Base-by-base conservation (phyloP, 2,888 invertebrate genomes). In the Drosophila mettleri region DNA sequence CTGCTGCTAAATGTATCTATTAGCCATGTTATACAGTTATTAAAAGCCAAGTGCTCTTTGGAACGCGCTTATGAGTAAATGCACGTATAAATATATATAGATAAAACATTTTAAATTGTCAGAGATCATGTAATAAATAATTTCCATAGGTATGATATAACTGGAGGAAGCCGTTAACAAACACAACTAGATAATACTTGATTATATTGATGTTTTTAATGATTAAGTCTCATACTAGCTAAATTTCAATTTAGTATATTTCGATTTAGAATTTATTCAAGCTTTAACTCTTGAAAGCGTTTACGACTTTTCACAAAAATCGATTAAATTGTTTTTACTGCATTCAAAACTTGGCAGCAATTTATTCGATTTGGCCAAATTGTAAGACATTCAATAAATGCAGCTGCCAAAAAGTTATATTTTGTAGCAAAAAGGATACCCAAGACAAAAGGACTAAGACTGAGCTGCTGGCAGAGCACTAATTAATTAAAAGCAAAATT, bases 401-500 rank as follows among this genome's bases (percentile, higher is more conserved):
- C 74, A 80, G 55, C 69, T 81, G 87, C 81, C 81, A 81, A 74
- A 78, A 84, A 62, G 46, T 74, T 77, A 16, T 31, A 27, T 38
- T 33, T 18, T 36, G 29, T 20, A 10, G 41, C 36, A 18, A 45
- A 45, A 27, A 29, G 27, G 45, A 45, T 45, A 12, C 12, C 45
- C 20, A 20, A 27, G 14, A 31, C 33, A 29, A 70, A 60, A 60
- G 72, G 62, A 75, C 69, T 64, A 52, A 45, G 48, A 49, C 33
- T n/a, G 38, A 43, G 69, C 20, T 22, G 48, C 10, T 49, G 31
- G 53, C 43, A 16, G 10, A 57, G 49, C 29, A 58, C 79, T 83
- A 83, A 83, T 83, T 83, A 83, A 83, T 83, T 83, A 83, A 83
- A 83, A 74, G 61, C 58, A 62, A 54, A 64, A 64, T 68, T 70